Evolutionary conservation across 2,113 vertebrate genomes (phyloP), one percentile per base, ranked within the genome.

Genomic region (Varanus salvator): DNA sequence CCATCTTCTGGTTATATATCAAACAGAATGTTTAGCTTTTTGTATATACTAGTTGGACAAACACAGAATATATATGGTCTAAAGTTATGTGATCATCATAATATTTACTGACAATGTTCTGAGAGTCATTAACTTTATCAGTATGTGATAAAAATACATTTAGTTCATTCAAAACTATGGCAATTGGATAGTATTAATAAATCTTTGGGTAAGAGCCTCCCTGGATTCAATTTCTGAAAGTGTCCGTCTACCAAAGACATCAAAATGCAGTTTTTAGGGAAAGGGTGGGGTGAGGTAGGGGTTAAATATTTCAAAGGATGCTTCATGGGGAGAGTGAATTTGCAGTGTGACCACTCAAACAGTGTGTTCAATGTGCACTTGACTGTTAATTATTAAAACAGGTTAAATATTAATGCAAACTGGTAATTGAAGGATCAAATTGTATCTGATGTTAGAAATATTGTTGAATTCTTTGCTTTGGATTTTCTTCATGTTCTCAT

Each of bases 111-210:
- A 89, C 92, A 84, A 93, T 92, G 94, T 93, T 92, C 92, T 93
- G 92, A 87, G 90, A 94, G 94, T 89, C 93, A 95, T 94, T 96
- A 96, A 84, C 94, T 95, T 96, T 96, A 96, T 95, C 91, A 95
- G 92, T 92, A 86, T 74, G 86, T 92, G 93, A 94, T 95, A 93
- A 92, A 57, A 68, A 95, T 91, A 91, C 9, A 86, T 76, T 87
- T 78, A 85, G 69, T 66, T 78, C 69, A 83, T 87, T 89, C 82
- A 92, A 86, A 92, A 87, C 81, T 87, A 87, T 89, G 75, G 86
- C 48, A 89, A 94, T 54, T 89, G 85, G 77, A 12, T 0, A 0
- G 31, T 69, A 54, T 93, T 90, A 52, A 64, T 77, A 52, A 87
- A 87, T 57, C 89, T 94, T 90, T 86, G 87, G 80, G 0, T 94